phyloP scores from a whole-genome alignment of 2,113 vertebrate genomes.

The Phycodurus eques region DNA sequence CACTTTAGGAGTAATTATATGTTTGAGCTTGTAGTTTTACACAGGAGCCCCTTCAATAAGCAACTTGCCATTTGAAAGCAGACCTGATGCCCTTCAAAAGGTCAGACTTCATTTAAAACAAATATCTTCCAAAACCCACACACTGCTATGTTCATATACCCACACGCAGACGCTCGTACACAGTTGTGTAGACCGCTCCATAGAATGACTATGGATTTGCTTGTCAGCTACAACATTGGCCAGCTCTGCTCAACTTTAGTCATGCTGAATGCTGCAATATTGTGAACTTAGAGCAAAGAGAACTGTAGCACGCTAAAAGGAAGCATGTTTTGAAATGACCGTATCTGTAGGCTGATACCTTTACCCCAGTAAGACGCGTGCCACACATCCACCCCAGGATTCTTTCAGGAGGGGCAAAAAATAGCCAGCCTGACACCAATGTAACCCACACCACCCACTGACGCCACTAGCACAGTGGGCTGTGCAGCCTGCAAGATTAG shows the following conservation, averaged over 20 bases:
- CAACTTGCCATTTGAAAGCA: slow-evolving; percentile 63
- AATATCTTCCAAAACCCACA: slow-evolving; percentile 61
- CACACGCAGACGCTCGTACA: slow-evolving; percentile 8
- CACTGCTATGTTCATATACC: slow-evolving; percentile 16
- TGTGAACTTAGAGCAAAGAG: background rate
- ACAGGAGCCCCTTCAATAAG: slow-evolving; percentile 57
- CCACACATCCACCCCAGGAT: slow-evolving; percentile 24
- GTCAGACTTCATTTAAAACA: slow-evolving; percentile 67
- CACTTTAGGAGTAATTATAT: slow-evolving; percentile 58
- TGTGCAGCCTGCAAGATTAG: background rate
- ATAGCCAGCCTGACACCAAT: slow-evolving; percentile 18
- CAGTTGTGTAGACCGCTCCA: slow-evolving; percentile 38
- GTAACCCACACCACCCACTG: background rate
- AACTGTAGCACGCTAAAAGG: background rate
- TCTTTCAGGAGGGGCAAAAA: slow-evolving; percentile 5
- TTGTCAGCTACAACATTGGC: slow-evolving; percentile 49
- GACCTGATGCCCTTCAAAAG: slow-evolving; percentile 47
- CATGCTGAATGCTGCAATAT: background rate
- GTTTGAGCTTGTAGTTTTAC: slow-evolving; percentile 32
- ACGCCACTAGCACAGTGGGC: background rate
- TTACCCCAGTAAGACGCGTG: slow-evolving; percentile 34
- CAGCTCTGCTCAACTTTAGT: slow-evolving; percentile 22
- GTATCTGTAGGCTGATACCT: slow-evolving; percentile 21
- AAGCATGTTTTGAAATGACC: background rate
- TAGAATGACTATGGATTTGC: slow-evolving; percentile 17